Evolutionary conservation across 2,888 invertebrate species (phyloP), one percentile per base, ranked within the genome.

Genomic region (Thecocarcelia acutangulata): DNA sequence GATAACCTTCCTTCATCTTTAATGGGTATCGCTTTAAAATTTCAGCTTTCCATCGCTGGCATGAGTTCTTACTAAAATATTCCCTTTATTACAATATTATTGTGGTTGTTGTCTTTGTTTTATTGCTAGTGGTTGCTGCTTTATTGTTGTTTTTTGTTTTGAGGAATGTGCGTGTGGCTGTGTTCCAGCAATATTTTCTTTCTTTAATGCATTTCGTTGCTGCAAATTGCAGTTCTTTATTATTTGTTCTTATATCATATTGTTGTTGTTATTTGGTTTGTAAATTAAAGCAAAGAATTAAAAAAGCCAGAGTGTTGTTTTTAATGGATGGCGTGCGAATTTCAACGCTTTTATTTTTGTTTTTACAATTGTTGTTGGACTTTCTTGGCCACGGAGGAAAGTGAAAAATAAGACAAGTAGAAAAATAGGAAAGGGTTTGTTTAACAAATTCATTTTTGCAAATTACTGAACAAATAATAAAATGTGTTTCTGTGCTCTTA

Each of bases 321-420:
- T 66, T 68, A 80, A 79, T 84, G 63, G 64, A 84, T 76, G 64
- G 83, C 79, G 77, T 83, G 80, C 77, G 83, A 84, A 80, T 82
- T 84, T 80, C 61, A 70, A 80, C 80, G 79, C 69, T 80, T 70
- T 33, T 33, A n/a, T n/a, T n/a, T n/a, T n/a, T n/a, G n/a, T n/a
- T 66, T 68, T 50, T 70, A 13, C 56, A 77, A 64, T 64, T 79
- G 61, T 56, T 63, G 11, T 42, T 52, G 21, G 1, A 5, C 40
- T 42, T 46, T 33, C 61, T 48, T 61, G 44, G 19, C 4, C 33
- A 12, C 44, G 0, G 17, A 37, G n/a, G 28, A 21, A 52, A 56
- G 28, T 13, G 28, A 58, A 42, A 42, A 3, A 44, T n/a, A 15
- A 17, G 24, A 17, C 13, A 19, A 42, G 15, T n/a, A 28, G n/a